Conservation (phyloP, 35 echinoderm and acorn worm genomes). For the Ophioderma brevispina region DNA sequence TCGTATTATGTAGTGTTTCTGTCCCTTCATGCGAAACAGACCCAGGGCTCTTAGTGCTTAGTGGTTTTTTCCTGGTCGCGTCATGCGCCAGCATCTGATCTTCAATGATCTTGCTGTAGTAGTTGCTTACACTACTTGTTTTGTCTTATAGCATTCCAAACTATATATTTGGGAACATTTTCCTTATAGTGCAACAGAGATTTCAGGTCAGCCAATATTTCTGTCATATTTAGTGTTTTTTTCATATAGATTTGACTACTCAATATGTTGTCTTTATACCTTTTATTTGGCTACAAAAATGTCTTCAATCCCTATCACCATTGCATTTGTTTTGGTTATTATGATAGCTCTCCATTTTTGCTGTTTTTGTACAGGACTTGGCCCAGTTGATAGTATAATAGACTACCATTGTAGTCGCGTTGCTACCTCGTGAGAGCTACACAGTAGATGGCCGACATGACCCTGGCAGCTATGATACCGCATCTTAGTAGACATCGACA, state of each 20-base stretch:
- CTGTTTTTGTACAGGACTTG: conserved; percentile 51
- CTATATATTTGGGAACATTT: too few relatives aligned
- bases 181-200: too few relatives aligned
- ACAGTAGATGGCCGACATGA: conserved; percentile 38
- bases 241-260: too few relatives aligned
- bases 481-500: conserved; percentile 75
- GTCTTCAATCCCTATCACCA: too few relatives aligned
- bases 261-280: too few relatives aligned
- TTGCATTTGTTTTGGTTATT: neutral
- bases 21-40: conserved; percentile 79
- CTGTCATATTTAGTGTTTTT: too few relatives aligned
- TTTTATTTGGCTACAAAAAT: too few relatives aligned
- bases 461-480: conserved; percentile 73
- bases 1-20: conserved; percentile 88
- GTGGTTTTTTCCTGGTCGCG: conserved; percentile 77
- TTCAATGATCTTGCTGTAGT: conserved; percentile 89
- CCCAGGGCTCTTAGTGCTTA: conserved; percentile 73
- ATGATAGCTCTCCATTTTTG: neutral
- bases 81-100: conserved; percentile 47
- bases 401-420: conserved; percentile 69
- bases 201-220: too few relatives aligned
- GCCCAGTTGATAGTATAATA: conserved; percentile 94
- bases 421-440: conserved; percentile 55
- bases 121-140: too few relatives aligned
- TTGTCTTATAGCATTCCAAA: too few relatives aligned